Conservation (phyloP, 2,888 invertebrate genomes). For the Drosophila crucigera region DNA sequence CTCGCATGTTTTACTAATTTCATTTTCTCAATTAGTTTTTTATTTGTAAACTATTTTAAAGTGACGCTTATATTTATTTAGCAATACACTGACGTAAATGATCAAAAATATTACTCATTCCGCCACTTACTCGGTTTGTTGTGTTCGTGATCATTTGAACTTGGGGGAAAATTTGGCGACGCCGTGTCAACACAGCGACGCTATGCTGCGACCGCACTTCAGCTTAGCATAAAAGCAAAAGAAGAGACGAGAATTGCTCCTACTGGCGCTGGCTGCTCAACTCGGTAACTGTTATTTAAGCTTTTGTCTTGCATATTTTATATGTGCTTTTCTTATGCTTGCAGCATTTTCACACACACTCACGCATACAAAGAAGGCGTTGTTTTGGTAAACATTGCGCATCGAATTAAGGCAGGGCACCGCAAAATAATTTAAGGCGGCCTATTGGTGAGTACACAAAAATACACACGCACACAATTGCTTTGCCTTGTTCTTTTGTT, state of each 20-base stretch:
- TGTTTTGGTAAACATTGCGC: constrained; percentile 52
- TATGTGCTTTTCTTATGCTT: constrained; percentile 22
- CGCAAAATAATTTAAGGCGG: constrained; percentile 16
- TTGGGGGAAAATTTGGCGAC: constrained; percentile 50
- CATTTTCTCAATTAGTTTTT: constrained; percentile 34
- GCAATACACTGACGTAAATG: not conserved
- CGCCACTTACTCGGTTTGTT: not conserved
- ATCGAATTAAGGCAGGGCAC: constrained; percentile 38
- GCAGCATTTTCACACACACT: constrained; percentile 10
- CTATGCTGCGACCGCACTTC: constrained; percentile 65
- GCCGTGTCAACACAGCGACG: constrained; percentile 66
- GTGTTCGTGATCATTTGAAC: constrained; percentile 24
- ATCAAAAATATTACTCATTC: not conserved
- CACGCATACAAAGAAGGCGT: constrained; percentile 10
- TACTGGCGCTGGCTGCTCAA: constrained; percentile 23
- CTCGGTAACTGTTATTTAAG: constrained; percentile 34
- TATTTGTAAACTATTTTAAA: constrained; percentile 26
- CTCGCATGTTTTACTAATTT: constrained; percentile 38
- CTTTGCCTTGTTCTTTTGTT: constrained; percentile 31
- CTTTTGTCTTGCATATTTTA: constrained; percentile 13
- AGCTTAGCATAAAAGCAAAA: constrained; percentile 43
- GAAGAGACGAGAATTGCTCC: constrained; percentile 30
- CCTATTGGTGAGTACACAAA: constrained; percentile 46
- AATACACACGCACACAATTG: constrained; percentile 12
- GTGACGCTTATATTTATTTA: constrained; percentile 17